Evolutionary conservation across 2,797 vertebrate genomes (phyloP).

Genomic region (Florisuga fusca): DNA sequence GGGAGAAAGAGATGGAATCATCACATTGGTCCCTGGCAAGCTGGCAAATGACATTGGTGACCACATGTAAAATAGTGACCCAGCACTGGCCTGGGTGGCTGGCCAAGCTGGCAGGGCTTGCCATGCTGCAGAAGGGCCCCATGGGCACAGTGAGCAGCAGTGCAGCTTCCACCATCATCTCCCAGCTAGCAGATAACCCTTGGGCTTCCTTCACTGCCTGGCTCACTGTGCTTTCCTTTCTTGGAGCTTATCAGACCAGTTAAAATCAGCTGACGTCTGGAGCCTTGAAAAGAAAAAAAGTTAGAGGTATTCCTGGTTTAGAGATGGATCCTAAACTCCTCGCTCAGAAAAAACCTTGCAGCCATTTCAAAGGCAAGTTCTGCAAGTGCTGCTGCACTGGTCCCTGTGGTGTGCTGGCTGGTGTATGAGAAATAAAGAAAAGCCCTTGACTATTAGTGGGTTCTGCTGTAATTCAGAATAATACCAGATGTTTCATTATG

Average conservation of each 20-base stretch:
- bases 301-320: neutral
- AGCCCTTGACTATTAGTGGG: conserved; percentile 24
- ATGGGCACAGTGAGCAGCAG: fast-evolving
- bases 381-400: neutral
- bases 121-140: fast-evolving
- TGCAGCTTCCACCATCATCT: fast-evolving
- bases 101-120: neutral
- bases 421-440: conserved; percentile 24
- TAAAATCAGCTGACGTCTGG: neutral
- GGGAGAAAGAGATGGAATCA: neutral
- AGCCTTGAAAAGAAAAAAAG: neutral
- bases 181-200: neutral
- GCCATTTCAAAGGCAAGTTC: neutral
- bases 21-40: neutral
- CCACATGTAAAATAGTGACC: neutral
- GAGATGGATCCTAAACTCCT: neutral
- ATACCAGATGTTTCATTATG: conserved; percentile 64
- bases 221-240: neutral
- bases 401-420: neutral
- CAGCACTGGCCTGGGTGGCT: fast-evolving
- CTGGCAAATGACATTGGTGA: neutral
- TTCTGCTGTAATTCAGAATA: conserved; percentile 50
- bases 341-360: neutral
- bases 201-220: fast-evolving
- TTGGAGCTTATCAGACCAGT: neutral